Evolutionary conservation across 2,797 vertebrate genomes (phyloP), one percentile per base, ranked within the genome.

Genomic region (Micromesistius poutassou): DNA sequence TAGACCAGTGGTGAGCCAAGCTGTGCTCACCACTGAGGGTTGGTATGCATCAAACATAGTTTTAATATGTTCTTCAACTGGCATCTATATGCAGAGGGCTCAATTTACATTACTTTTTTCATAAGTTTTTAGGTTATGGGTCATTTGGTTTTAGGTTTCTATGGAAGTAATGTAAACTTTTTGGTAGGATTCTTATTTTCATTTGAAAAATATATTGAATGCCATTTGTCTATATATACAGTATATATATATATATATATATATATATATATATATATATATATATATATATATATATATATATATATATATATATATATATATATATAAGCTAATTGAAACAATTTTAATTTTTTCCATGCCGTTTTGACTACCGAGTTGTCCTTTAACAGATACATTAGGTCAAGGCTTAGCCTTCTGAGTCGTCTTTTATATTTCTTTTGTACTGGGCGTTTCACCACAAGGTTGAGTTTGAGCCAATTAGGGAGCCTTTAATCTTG

Each of bases 401-500:
- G 16, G 55, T 62, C 22, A 25, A 62, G 55, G 55, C 55, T 62
- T 25, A 62, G 55, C 55, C 55, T 62, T 1, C 16, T 62, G 19
- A 62, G 55, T 62, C 9, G 22, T 62, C n/a, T 75, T 80, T 75
- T 72, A 42, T 16, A 72, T 66, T 25, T 66, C 4, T 74, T 30
- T 42, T 72, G 28, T 16, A 73, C 30, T 25, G 25, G 42, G 35
- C n/a, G 25, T 74, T 71, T 82, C 71, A 70, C 8, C 79, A 19
- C 46, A 40, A 42, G 36, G n/a, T 83, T 76, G 75, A 31, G 30
- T 62, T 62, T 62, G 7, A 82, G 46, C 73, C 82, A 73, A 77
- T 28, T 74, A 76, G 1, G 25, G 36, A 75, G 76, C 77, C 71
- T 88, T 87, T 86, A 74, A 88, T 84, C 78, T 71, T 30, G 70